Evolutionary conservation across 1,140 invertebrate genomes (phyloP).

Genomic region (Caenorhabditis latens): DNA sequence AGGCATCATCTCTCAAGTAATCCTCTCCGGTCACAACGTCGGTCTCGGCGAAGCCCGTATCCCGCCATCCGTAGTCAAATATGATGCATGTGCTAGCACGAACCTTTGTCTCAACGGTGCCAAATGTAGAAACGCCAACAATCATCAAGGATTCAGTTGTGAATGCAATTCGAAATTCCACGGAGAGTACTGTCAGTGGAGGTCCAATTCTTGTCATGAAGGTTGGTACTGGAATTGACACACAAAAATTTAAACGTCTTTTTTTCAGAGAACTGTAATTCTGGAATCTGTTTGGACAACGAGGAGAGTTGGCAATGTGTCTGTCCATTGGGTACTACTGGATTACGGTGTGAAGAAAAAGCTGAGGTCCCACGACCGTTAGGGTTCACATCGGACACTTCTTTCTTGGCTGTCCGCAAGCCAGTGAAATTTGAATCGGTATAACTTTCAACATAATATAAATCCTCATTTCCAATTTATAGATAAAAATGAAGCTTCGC

Average conservation of each 20-base stretch:
- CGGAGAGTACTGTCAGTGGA: slow-evolving; percentile 68
- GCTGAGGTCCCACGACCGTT: not conserved
- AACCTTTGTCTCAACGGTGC: slow-evolving; percentile 49
- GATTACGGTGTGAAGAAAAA: slow-evolving; percentile 34
- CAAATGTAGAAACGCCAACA: slow-evolving; percentile 51
- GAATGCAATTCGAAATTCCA: slow-evolving; percentile 61
- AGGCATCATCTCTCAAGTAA: slow-evolving; percentile 49
- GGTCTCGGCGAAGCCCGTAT: slow-evolving; percentile 5
- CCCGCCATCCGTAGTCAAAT: not conserved
- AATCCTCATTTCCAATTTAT: slow-evolving; percentile 4
- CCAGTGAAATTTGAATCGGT: slow-evolving; percentile 31
- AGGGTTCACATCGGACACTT: slow-evolving; percentile 36
- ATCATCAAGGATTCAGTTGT: slow-evolving; percentile 68
- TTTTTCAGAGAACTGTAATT: slow-evolving; percentile 66
- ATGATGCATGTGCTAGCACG: slow-evolving; percentile 42
- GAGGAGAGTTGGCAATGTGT: slow-evolving; percentile 66
- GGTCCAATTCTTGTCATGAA: slow-evolving; percentile 64
- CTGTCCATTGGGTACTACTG: slow-evolving; percentile 66
- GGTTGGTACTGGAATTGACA: not conserved
- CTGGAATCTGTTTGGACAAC: slow-evolving; percentile 69
- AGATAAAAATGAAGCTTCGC: slow-evolving; percentile 64
- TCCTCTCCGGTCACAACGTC: slow-evolving; percentile 41
- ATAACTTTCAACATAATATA: slow-evolving; percentile 22
- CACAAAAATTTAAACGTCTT: not conserved
- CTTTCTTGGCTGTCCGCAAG: slow-evolving; percentile 13